Conservation (phyloP, 2,113 vertebrate genomes). For the Salvator merianae region DNA sequence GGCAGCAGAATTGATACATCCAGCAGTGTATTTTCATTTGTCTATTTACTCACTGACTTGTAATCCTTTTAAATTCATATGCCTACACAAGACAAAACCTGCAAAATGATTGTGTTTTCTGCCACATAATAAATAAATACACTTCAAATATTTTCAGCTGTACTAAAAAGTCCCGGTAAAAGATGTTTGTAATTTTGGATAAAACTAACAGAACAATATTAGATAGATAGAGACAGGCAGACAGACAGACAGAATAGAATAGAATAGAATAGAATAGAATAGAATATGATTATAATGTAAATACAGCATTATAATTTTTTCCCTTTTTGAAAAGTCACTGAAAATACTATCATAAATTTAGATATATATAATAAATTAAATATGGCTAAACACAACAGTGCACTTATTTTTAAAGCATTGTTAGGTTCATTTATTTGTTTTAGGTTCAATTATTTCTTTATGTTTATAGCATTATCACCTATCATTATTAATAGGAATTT, state of each 20-base stretch:
- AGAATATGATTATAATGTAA: conserved; percentile 33
- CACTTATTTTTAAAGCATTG: conserved; percentile 32
- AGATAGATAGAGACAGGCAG: too few species aligned
- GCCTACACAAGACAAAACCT: neutral
- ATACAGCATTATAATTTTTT: conserved; percentile 49
- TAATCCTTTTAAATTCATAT: neutral
- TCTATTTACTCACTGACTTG: neutral
- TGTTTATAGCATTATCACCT: conserved; percentile 31
- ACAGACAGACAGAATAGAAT: too few species aligned
- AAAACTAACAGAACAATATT: too few species aligned
- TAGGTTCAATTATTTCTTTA: conserved; percentile 44
- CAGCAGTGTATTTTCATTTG: neutral
- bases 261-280: too few species aligned
- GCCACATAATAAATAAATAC: neutral
- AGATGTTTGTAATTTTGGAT: too few species aligned
- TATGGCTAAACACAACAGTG: conserved; percentile 31
- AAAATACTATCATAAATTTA: conserved; percentile 41
- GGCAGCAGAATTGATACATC: neutral
- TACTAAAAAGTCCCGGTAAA: too few species aligned
- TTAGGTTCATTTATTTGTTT: conserved; percentile 25
- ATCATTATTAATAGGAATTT: conserved; percentile 60
- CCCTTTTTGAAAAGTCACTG: conserved; percentile 43
- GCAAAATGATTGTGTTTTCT: too few species aligned
- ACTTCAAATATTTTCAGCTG: neutral
- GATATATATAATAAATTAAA: conserved; percentile 29